Evolutionary conservation across 2,888 invertebrate genomes (phyloP).

Genomic region (Mongoloraphidia duomilia): DNA sequence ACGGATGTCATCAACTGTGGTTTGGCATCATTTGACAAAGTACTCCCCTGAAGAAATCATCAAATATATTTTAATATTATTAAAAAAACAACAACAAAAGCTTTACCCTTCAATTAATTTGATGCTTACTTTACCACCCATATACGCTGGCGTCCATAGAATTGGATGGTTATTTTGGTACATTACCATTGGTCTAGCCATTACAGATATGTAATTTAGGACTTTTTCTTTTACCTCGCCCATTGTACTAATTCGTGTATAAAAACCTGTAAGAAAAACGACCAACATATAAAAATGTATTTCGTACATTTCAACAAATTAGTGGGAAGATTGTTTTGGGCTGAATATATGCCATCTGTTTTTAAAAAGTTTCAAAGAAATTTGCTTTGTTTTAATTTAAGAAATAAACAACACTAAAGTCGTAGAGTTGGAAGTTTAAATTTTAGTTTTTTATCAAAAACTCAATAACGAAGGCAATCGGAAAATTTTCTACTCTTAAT

Average conservation of each 20-base stretch:
- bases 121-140: conserved; percentile 59
- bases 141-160: conserved; percentile 89
- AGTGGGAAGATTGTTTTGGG: too few species aligned
- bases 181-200: conserved; percentile 92
- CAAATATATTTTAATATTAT: background rate
- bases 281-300: too few species aligned
- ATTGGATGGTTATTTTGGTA: conserved; percentile 83
- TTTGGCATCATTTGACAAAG: conserved; percentile 49
- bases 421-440: too few species aligned
- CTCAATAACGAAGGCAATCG: too few species aligned
- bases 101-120: background rate
- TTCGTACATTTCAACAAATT: too few species aligned
- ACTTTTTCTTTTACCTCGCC: conserved; percentile 86
- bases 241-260: conserved; percentile 75
- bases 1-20: conserved; percentile 86
- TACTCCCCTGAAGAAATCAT: conserved; percentile 42
- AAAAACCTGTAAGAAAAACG: conserved; percentile 49
- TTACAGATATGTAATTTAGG: conserved; percentile 84
- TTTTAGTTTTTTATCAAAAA: too few species aligned
- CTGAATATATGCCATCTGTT: too few species aligned
- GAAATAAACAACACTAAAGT: too few species aligned
- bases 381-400: too few species aligned
- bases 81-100: background rate
- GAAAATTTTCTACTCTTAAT: too few species aligned
- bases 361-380: too few species aligned